These are phyloP conservation scores for Chrysoperla carnea DNA, from an alignment of 1,140 invertebrate genomes.

Conservation along the genomic window DNA sequence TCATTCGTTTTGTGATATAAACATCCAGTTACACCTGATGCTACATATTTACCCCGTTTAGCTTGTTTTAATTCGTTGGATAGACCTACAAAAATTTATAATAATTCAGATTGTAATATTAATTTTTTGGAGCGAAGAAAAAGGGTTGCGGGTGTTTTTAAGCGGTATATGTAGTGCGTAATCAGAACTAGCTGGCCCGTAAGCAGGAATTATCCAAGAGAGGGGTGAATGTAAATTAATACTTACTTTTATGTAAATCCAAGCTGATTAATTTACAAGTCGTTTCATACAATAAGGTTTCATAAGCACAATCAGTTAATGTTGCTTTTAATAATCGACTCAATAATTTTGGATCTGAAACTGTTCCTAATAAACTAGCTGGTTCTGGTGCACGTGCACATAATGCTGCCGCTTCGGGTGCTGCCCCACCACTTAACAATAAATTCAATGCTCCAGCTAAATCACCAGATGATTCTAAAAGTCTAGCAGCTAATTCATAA, in stretches of 20 bases:
- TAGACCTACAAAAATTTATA: no score
- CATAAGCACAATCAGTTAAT: conserved; percentile 24
- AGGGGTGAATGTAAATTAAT: no score
- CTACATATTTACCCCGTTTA: no score
- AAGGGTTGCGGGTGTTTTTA: no score
- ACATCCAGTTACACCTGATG: no score
- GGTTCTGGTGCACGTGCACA: conserved; percentile 23
- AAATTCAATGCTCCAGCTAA: conserved; percentile 26
- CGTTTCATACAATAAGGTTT: conserved; percentile 22
- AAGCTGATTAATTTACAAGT: conserved; percentile 20
- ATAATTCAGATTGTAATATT: no score
- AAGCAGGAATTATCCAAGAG: no score
- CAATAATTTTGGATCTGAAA: conserved; percentile 27
- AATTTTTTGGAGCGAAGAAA: no score
- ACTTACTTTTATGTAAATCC: conserved; percentile 22
- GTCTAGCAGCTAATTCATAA: conserved; percentile 21
- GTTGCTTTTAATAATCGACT: conserved; percentile 29
- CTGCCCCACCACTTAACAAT: conserved; percentile 18
- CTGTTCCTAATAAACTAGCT: conserved; percentile 26
- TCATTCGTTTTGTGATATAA: no score
- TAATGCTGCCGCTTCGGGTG: conserved; percentile 18
- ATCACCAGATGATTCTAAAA: conserved; percentile 26
- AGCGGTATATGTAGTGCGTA: no score
- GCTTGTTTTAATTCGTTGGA: no score
- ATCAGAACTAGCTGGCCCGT: no score